Conservation (phyloP, 2,797 vertebrate species). For the Arctocebus calabarensis region DNA sequence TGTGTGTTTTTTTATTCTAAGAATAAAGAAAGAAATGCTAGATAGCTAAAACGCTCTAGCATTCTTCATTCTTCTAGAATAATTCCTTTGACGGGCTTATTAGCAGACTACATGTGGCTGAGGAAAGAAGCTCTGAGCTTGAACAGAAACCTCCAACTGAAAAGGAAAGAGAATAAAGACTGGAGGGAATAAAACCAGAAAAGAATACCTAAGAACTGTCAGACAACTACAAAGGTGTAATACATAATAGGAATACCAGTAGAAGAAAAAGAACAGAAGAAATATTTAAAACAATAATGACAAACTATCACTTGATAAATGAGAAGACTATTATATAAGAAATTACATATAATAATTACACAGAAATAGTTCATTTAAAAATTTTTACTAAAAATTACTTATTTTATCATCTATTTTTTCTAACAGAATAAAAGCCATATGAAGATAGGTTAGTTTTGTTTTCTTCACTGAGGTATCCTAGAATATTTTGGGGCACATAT, state of each 20-base stretch:
- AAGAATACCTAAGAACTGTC: background rate
- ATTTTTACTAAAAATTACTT: conserved; percentile 33
- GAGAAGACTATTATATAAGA: conserved; percentile 12
- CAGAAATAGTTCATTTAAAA: conserved; percentile 41
- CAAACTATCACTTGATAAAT: conserved; percentile 25
- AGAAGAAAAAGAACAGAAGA: background rate
- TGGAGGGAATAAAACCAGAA: background rate
- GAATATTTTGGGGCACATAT: background rate
- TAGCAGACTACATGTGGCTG: background rate
- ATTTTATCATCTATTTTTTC: conserved; percentile 10
- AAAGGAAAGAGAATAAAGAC: background rate
- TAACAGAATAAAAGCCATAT: background rate
- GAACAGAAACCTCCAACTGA: background rate
- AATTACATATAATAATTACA: conserved; percentile 43
- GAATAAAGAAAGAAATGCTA: conserved; percentile 12
- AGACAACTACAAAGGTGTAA: background rate
- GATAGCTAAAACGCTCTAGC: background rate
- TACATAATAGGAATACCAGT: background rate
- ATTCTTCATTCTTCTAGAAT: background rate
- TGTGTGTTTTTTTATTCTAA: background rate
- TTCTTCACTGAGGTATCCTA: background rate
- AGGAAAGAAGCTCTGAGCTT: background rate
- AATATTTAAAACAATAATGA: conserved; percentile 4
- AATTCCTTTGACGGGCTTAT: background rate
- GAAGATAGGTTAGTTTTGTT: conserved; percentile 21